phyloP scores from a whole-genome alignment of 2,888 invertebrate genomes.

The Aricia artaxerxes region DNA sequence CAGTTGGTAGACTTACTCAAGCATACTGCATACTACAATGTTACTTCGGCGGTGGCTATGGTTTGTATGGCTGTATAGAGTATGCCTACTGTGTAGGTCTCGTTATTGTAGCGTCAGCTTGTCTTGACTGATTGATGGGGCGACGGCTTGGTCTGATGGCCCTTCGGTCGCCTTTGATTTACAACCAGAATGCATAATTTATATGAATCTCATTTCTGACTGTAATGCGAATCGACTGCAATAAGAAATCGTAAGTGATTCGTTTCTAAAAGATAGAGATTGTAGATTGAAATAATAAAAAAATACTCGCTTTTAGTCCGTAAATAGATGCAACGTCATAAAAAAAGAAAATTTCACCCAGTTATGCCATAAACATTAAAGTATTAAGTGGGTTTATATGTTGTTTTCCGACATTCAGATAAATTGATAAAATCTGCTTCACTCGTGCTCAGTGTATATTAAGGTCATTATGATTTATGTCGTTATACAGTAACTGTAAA shows the following conservation, averaged over 20 bases:
- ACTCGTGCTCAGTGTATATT: not conserved
- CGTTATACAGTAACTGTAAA: slow-evolving; percentile 2
- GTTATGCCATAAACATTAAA: not conserved
- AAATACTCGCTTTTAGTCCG: not conserved
- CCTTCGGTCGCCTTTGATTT: slow-evolving; percentile 37
- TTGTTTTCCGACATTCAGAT: not conserved
- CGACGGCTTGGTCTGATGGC: slow-evolving; percentile 35
- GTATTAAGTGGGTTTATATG: not conserved
- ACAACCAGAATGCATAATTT: slow-evolving; percentile 27
- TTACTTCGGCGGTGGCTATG: not conserved
- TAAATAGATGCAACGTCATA: not conserved
- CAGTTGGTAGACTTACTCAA: too few species aligned
- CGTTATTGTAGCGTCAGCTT: slow-evolving; percentile 37
- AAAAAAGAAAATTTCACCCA: not conserved
- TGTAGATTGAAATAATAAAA: not conserved
- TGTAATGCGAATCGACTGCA: not conserved
- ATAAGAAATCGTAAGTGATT: not conserved
- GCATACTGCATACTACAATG: too few species aligned
- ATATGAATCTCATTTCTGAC: slow-evolving; percentile 2
- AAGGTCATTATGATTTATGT: not conserved
- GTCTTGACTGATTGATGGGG: slow-evolving; percentile 38
- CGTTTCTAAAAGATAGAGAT: not conserved
- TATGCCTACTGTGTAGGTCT: not conserved
- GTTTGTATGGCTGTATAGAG: not conserved
- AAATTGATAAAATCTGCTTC: not conserved